Evolutionary conservation across 2,888 invertebrate species (phyloP).

Genomic region (Mythimna pallens): DNA sequence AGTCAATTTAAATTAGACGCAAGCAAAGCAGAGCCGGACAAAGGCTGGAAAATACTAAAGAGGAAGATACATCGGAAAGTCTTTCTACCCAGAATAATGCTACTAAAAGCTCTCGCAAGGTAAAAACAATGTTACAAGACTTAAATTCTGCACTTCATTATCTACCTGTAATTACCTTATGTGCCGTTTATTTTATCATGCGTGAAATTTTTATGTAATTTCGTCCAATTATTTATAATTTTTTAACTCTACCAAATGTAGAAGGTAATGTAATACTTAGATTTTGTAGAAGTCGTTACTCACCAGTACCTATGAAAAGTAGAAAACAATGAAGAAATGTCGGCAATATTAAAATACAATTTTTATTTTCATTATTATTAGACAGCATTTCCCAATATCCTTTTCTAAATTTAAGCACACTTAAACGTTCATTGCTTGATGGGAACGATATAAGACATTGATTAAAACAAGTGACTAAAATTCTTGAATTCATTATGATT

Average conservation of each 20-base stretch:
- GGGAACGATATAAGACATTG: too few relatives aligned
- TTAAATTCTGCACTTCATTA: slow-evolving; percentile 4
- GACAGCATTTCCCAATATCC: too few relatives aligned
- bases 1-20: background rate
- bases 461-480: too few relatives aligned
- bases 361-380: background rate
- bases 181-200: slow-evolving; percentile 49
- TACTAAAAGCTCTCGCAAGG: slow-evolving; percentile 31
- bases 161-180: slow-evolving; percentile 6
- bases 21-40: slow-evolving; percentile 33
- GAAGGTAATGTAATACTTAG: slow-evolving; percentile 48
- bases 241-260: slow-evolving; percentile 39
- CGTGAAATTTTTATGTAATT: slow-evolving; percentile 40
- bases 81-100: background rate
- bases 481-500: too few relatives aligned
- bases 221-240: slow-evolving; percentile 38
- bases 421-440: too few relatives aligned
- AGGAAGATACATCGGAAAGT: slow-evolving; percentile 1
- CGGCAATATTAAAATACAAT: slow-evolving; percentile 4
- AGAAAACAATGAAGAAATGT: slow-evolving; percentile 50
- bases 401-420: too few relatives aligned
- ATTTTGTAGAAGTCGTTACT: slow-evolving; percentile 55
- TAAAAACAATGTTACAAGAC: background rate
- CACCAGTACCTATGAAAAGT: slow-evolving; percentile 69
- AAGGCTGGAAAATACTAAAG: background rate